These are phyloP conservation scores for Pandemis corylana DNA, from an alignment of 2,888 invertebrate species.

Conservation along the genomic window DNA sequence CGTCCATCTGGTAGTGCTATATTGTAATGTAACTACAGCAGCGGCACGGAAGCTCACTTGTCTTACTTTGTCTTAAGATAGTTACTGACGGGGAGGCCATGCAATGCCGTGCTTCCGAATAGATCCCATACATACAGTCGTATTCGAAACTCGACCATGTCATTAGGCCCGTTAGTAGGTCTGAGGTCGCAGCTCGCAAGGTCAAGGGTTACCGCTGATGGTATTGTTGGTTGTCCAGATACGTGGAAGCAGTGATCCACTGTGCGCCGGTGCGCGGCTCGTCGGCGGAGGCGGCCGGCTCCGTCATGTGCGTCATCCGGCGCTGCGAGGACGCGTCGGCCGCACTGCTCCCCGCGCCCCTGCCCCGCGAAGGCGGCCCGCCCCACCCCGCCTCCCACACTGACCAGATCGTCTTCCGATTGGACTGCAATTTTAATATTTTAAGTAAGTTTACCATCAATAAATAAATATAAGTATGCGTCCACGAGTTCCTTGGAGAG, in stretches of 20 bases:
- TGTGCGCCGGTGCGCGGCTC: constrained; percentile 87
- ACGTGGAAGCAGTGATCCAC: constrained; percentile 87
- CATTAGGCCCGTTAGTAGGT: neutral
- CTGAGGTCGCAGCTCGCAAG: neutral
- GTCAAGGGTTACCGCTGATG: constrained; percentile 25
- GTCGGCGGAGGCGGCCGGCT: constrained; percentile 84
- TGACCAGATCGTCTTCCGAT: constrained; percentile 96
- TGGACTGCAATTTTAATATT: constrained; percentile 94
- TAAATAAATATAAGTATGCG: no score
- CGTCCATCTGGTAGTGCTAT: neutral
- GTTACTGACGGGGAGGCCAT: no score
- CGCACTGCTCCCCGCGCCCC: constrained; percentile 69
- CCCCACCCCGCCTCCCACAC: constrained; percentile 88
- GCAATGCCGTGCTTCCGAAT: no score
- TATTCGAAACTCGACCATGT: neutral
- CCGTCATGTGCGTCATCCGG: constrained; percentile 86
- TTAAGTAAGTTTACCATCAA: constrained; percentile 79
- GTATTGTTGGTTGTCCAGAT: constrained; percentile 84
- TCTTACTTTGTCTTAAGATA: no score
- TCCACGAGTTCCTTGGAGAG: neutral
- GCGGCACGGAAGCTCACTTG: no score
- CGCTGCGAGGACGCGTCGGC: constrained; percentile 87
- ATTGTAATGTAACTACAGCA: no score
- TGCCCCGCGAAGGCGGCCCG: constrained; percentile 75
- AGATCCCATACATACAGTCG: no score